Evolutionary conservation across 2,888 invertebrate species (phyloP).

Genomic region (Tortrix viridana): DNA sequence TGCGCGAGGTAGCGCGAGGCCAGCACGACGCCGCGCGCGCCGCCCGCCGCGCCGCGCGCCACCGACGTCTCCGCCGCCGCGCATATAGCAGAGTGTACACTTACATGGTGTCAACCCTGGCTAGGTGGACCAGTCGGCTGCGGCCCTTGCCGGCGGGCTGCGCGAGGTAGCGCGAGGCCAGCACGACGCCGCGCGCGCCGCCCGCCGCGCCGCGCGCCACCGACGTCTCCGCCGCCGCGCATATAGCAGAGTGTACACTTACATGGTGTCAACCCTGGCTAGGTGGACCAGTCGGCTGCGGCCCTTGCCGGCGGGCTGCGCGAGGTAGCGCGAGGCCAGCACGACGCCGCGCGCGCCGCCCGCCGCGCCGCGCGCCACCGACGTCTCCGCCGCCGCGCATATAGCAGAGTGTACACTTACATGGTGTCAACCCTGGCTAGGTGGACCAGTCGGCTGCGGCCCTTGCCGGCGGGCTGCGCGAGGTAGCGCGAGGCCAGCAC

Average conservation of each 20-base stretch:
- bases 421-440: slow-evolving; percentile 64
- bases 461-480: slow-evolving; percentile 94
- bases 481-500: slow-evolving; percentile 92
- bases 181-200: slow-evolving; percentile 90
- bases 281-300: slow-evolving; percentile 91
- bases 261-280: slow-evolving; percentile 60
- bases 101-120: too few species aligned
- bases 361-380: too few species aligned
- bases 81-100: too few species aligned
- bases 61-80: too few species aligned
- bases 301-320: slow-evolving; percentile 93
- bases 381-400: too few species aligned
- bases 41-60: too few species aligned
- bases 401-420: too few species aligned
- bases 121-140: slow-evolving; percentile 82
- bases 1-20: too few species aligned
- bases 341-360: slow-evolving; percentile 79
- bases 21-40: slow-evolving; percentile 49
- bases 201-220: slow-evolving; percentile 54
- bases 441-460: slow-evolving; percentile 91
- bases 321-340: slow-evolving; percentile 91
- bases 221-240: too few species aligned
- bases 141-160: slow-evolving; percentile 93
- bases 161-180: slow-evolving; percentile 92
- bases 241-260: too few species aligned